These are phyloP conservation scores for Parasteatoda lunata DNA, from an alignment of 2,888 invertebrate genomes.

Conservation along the genomic window DNA sequence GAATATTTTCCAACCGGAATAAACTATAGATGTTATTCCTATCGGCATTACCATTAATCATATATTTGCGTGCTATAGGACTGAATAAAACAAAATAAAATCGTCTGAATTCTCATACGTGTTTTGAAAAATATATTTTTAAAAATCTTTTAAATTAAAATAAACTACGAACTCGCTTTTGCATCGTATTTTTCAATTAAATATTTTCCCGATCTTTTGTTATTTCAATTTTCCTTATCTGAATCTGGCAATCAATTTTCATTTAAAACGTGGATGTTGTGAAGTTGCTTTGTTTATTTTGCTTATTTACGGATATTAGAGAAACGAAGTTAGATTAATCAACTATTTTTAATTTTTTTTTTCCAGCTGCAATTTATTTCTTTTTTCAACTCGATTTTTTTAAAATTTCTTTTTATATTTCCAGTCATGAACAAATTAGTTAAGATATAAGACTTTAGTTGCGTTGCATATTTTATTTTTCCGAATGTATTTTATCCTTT, in stretches of 20 bases:
- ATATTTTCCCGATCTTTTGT: slow-evolving; percentile 4
- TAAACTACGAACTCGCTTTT: neutral
- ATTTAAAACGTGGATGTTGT: slow-evolving; percentile 27
- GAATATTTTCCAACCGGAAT: neutral
- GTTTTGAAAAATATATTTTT: slow-evolving; percentile 16
- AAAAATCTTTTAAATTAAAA: slow-evolving; percentile 16
- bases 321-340: slow-evolving; percentile 45
- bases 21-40: slow-evolving; percentile 2
- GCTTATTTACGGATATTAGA: slow-evolving; percentile 27
- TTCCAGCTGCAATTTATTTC: slow-evolving; percentile 4
- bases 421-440: neutral
- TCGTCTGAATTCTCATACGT: neutral
- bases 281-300: slow-evolving; percentile 13
- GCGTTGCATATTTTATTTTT: neutral
- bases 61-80: slow-evolving; percentile 6
- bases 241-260: slow-evolving; percentile 56
- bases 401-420: neutral
- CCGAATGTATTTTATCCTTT: neutral
- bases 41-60: slow-evolving; percentile 51
- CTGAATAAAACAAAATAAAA: slow-evolving; percentile 16
- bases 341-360: slow-evolving; percentile 14
- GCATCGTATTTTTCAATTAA: slow-evolving; percentile 45
- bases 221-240: slow-evolving; percentile 28
- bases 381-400: neutral
- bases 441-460: neutral